These are phyloP conservation scores for Condylostylus longicornis DNA, from an alignment of 1,140 invertebrate species.

Conservation along the genomic window DNA sequence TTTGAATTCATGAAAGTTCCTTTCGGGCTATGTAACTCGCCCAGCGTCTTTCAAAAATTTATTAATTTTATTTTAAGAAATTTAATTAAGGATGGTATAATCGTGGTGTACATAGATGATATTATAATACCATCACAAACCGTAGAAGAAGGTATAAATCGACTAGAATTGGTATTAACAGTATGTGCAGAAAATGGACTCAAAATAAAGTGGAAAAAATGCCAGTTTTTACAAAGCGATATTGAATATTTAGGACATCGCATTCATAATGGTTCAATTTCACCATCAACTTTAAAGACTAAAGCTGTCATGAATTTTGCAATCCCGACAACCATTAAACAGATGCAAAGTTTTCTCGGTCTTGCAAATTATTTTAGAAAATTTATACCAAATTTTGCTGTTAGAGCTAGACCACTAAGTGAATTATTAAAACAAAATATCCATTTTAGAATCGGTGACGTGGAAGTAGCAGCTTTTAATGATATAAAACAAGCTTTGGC, in stretches of 20 bases:
- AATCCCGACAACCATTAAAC: constrained; percentile 12
- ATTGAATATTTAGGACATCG: constrained; percentile 25
- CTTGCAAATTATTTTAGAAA: constrained; percentile 5
- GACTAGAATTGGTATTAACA: constrained; percentile 14
- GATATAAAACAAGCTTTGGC: constrained; percentile 10
- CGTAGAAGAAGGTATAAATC: constrained; percentile 8
- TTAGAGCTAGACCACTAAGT: background rate
- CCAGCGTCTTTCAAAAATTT: constrained; percentile 12
- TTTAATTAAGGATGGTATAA: constrained; percentile 1
- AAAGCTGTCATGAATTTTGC: constrained; percentile 23
- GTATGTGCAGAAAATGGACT: constrained; percentile 20
- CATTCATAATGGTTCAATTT: constrained; percentile 11
- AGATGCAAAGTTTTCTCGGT: constrained; percentile 12
- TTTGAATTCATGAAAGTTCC: constrained; percentile 21
- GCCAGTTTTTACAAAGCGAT: constrained; percentile 14
- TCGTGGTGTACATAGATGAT: constrained; percentile 16
- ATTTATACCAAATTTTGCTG: background rate
- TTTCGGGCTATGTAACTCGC: constrained; percentile 28
- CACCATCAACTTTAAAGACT: constrained; percentile 16
- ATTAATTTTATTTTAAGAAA: constrained; percentile 14
- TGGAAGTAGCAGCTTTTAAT: constrained; percentile 6
- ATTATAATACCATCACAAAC: constrained; percentile 11
- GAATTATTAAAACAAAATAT: constrained; percentile 6
- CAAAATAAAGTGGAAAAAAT: constrained; percentile 29
- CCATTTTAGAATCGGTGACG: background rate